Evolutionary conservation across 2,888 invertebrate genomes (phyloP).

Genomic region (Anaspis maculata): DNA sequence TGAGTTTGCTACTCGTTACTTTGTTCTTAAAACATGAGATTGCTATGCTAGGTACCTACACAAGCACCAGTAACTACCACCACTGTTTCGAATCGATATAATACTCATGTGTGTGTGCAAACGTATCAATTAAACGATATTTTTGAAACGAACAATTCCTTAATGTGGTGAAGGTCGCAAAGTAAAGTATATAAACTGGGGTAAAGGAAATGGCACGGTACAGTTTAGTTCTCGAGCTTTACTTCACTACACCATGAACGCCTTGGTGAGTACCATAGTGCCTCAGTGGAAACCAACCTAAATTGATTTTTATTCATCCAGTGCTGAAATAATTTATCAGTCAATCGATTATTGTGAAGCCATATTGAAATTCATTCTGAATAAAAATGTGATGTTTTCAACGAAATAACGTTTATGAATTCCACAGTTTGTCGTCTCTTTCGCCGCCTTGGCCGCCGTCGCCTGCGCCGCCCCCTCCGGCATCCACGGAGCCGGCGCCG

Average conservation of each 20-base stretch:
- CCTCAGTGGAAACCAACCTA: neutral
- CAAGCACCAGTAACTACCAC: no score
- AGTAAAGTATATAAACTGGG: constrained; percentile 20
- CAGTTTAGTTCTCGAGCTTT: constrained; percentile 15
- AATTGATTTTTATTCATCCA: neutral
- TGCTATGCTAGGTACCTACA: no score
- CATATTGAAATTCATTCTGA: no score
- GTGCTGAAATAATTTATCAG: no score
- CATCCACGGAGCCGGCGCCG: constrained; percentile 7
- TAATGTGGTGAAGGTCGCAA: constrained; percentile 18
- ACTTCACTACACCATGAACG: constrained; percentile 18
- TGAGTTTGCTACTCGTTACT: no score
- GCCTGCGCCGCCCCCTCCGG: constrained; percentile 19
- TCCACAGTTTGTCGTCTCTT: constrained; percentile 15
- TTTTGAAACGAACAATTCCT: constrained; percentile 11
- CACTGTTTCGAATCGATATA: constrained; percentile 2
- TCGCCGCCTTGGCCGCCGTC: constrained; percentile 18
- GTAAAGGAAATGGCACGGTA: constrained; percentile 8
- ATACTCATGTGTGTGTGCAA: constrained; percentile 2
- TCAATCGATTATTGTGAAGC: no score
- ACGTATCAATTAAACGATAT: constrained; percentile 10
- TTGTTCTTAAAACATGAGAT: no score
- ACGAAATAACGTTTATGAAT: no score
- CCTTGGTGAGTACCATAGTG: constrained; percentile 16
- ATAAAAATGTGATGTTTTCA: neutral